Conservation (phyloP, 2,113 vertebrate species). For the Scartelaos histophorus region DNA sequence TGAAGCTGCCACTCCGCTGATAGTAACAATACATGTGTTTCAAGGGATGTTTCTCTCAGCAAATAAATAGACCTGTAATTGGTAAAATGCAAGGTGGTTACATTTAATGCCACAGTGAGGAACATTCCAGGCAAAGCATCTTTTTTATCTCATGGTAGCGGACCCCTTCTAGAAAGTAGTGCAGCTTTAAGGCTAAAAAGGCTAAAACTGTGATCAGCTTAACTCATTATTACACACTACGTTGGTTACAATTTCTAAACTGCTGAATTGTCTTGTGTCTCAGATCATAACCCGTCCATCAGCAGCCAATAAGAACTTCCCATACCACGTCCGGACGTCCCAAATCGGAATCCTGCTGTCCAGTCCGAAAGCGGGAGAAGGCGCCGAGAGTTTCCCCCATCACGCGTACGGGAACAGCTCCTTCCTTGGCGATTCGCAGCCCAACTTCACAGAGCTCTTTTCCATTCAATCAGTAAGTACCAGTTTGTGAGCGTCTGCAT, state of each 20-base stretch:
- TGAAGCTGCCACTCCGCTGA: too few species aligned
- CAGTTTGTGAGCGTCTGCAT: background rate
- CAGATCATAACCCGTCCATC: constrained; percentile 90
- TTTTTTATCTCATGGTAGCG: too few species aligned
- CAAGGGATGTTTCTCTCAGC: too few species aligned
- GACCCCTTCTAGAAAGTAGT: too few species aligned
- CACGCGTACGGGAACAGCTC: constrained; percentile 90
- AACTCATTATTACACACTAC: background rate
- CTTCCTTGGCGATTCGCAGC: constrained; percentile 89
- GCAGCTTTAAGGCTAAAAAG: background rate
- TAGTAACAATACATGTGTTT: too few species aligned
- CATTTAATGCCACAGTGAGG: too few species aligned
- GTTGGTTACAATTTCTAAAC: background rate
- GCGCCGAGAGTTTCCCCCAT: constrained; percentile 84
- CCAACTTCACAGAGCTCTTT: constrained; percentile 94
- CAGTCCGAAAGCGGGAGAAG: constrained; percentile 76
- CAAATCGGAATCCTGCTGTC: constrained; percentile 86
- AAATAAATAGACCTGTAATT: too few species aligned
- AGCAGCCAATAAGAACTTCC: constrained; percentile 93
- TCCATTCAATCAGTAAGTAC: constrained; percentile 84
- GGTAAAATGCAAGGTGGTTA: too few species aligned
- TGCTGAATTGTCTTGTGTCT: background rate
- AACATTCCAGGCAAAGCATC: too few species aligned
- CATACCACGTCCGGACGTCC: constrained; percentile 90
- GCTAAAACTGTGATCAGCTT: background rate